phyloP scores from a whole-genome alignment of 1,140 invertebrate genomes.

The Drosophila kepulauana region DNA sequence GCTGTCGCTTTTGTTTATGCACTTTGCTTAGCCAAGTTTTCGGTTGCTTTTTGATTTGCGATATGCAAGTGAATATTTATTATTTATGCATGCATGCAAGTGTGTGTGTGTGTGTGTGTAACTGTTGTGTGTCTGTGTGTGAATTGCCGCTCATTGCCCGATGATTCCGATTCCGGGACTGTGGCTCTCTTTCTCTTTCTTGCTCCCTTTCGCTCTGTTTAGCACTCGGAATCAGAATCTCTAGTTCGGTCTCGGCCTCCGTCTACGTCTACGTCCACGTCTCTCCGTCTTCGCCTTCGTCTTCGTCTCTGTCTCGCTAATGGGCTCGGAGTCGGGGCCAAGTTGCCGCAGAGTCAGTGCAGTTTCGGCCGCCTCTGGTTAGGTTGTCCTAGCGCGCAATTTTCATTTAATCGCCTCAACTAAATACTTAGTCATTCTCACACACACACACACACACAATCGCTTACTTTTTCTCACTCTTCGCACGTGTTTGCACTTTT shows the following conservation, averaged over 20 bases:
- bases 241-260: constrained; percentile 31
- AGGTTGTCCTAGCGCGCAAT: constrained; percentile 53
- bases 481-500: constrained; percentile 19
- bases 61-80: constrained; percentile 29
- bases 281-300: constrained; percentile 28
- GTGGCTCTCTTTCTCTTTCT: constrained; percentile 21
- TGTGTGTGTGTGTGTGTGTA: neutral
- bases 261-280: constrained; percentile 18
- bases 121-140: neutral
- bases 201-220: constrained; percentile 2
- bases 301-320: constrained; percentile 20
- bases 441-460: no score
- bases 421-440: constrained; percentile 24
- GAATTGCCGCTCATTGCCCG: constrained; percentile 23
- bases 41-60: constrained; percentile 46
- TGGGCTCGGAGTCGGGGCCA: constrained; percentile 48
- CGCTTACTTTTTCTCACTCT: neutral
- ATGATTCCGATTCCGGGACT: constrained; percentile 44
- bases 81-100: constrained; percentile 23
- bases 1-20: constrained; percentile 52
- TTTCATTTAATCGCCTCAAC: constrained; percentile 26
- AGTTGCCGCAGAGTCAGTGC: constrained; percentile 59
- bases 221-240: constrained; percentile 31
- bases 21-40: constrained; percentile 62
- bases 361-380: constrained; percentile 73